A percentile compares a stretch with the other conserved stretches of the same genome.
Evolutionary conservation across 2,888 invertebrate genomes (phyloP).

Genomic region (Zygothrica quintamaculata): DNA sequence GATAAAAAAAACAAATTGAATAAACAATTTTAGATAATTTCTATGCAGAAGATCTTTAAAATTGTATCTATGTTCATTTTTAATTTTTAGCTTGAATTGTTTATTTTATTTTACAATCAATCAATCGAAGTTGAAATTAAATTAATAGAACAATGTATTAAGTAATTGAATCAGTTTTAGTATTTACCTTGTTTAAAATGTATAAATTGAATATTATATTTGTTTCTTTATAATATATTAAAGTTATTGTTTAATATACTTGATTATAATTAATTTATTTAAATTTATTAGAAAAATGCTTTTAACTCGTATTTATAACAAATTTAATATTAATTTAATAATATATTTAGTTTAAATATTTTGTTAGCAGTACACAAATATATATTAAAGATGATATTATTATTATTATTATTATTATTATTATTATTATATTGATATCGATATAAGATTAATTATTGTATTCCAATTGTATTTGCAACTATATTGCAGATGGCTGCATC

Average conservation of each 20-base stretch:
- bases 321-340: constrained; percentile 4
- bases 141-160: too few relatives aligned
- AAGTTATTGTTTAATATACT: constrained; percentile 15
- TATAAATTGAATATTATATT: constrained; percentile 11
- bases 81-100: not conserved
- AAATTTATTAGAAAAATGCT: constrained; percentile 7
- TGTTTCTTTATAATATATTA: constrained; percentile 7
- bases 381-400: too few relatives aligned
- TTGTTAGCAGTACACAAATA: constrained; percentile 1
- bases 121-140: too few relatives aligned
- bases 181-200: constrained; percentile 40
- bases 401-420: too few relatives aligned
- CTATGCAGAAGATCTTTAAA: too few relatives aligned
- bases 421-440: too few relatives aligned
- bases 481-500: constrained; percentile 12
- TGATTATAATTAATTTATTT: constrained; percentile 21
- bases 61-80: too few relatives aligned
- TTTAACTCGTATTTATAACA: constrained; percentile 13
- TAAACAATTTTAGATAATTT: not conserved
- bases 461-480: constrained; percentile 1
- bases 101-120: too few relatives aligned
- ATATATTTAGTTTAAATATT: constrained; percentile 12
- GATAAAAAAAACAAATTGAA: too few relatives aligned
- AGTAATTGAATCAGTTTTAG: too few relatives aligned
- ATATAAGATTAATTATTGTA: not conserved